Conservation (phyloP, 2,113 vertebrate genomes). For the Catagonus wagneri region DNA sequence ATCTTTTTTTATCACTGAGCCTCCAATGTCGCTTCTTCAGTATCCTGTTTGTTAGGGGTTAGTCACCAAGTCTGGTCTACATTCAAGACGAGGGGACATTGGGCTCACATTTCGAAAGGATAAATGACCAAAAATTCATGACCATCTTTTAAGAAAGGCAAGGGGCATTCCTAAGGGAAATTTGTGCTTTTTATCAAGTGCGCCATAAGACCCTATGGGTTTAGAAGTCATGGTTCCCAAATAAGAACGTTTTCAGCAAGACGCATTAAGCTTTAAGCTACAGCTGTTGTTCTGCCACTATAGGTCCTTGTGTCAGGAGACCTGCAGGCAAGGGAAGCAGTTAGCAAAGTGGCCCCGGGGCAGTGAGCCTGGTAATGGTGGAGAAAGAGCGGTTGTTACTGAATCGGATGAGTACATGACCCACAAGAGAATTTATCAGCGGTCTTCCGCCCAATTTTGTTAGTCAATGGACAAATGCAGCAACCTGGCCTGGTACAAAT, state of each 20-base stretch:
- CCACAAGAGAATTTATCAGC: not conserved
- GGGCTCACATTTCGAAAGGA: not conserved
- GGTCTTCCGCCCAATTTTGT: not conserved
- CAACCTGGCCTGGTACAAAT: not conserved
- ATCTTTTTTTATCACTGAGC: not conserved
- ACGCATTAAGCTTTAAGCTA: not conserved
- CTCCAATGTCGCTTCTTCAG: not conserved
- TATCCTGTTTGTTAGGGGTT: not conserved
- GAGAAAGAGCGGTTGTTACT: not conserved
- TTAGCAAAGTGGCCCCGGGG: not conserved
- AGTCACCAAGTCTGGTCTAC: not conserved
- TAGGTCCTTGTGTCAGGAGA: not conserved
- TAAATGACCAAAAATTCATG: not conserved
- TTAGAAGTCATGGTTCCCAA: not conserved
- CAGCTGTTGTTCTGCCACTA: not conserved
- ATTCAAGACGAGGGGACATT: not conserved
- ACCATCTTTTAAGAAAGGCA: not conserved
- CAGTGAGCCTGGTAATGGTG: not conserved
- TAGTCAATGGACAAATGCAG: not conserved
- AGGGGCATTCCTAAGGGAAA: not conserved
- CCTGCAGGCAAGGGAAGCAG: not conserved
- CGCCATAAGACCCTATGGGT: not conserved
- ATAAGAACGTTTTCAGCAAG: not conserved
- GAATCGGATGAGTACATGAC: not conserved
- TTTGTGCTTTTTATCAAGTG: not conserved